These are phyloP conservation scores for Solenopsis fugax DNA, from an alignment of 1,140 invertebrate genomes.

Conservation along the genomic window DNA sequence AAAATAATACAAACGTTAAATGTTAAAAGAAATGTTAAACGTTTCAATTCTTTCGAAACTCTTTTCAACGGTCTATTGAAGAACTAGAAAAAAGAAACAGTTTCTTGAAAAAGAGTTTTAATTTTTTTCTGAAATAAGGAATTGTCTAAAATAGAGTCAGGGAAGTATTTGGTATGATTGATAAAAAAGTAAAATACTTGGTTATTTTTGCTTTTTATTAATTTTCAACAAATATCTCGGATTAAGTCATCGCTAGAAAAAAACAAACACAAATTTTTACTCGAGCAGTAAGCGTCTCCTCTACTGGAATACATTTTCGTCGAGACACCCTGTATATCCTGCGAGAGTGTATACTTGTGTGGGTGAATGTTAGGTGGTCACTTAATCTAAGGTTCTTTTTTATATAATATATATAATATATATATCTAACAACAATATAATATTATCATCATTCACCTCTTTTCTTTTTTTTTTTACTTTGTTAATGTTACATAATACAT, in stretches of 20 bases:
- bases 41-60: background rate
- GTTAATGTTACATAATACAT: constrained; percentile 82
- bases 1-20: background rate
- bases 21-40: background rate
- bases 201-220: constrained; percentile 62
- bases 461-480: constrained; percentile 51
- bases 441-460: constrained; percentile 81
- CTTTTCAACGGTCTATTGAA: background rate
- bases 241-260: constrained; percentile 60
- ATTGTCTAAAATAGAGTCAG: background rate
- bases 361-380: constrained; percentile 73
- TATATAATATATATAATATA: constrained; percentile 81
- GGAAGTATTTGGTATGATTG: background rate
- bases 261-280: constrained; percentile 58
- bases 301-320: constrained; percentile 62
- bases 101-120: background rate
- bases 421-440: constrained; percentile 86
- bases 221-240: constrained; percentile 60
- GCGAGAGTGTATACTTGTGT: constrained; percentile 65
- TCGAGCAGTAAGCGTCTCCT: constrained; percentile 65
- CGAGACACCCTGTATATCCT: constrained; percentile 64
- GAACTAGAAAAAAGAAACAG: background rate
- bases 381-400: constrained; percentile 79
- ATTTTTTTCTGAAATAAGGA: no score
- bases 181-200: constrained; percentile 49